Conservation (phyloP, 2,113 vertebrate species). For the Tylochromis polylepis region DNA sequence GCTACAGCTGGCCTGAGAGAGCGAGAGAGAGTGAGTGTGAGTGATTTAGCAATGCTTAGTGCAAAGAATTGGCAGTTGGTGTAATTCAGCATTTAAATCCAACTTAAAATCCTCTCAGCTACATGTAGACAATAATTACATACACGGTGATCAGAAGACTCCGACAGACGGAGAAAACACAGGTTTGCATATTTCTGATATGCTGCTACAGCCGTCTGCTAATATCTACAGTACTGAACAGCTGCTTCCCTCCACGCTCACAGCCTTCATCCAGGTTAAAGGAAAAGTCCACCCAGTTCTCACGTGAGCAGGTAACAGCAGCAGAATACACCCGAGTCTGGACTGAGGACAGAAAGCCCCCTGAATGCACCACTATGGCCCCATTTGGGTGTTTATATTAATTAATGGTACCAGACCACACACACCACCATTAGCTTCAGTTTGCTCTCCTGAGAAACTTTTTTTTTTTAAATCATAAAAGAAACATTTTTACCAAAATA, state of each 20-base stretch:
- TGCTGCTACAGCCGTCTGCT: not conserved
- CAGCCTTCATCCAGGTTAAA: not conserved
- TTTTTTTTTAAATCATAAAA: too few relatives aligned
- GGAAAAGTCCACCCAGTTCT: not conserved
- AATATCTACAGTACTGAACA: not conserved
- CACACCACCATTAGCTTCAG: not conserved
- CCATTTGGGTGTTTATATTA: not conserved
- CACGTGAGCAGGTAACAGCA: not conserved
- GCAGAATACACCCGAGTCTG: not conserved
- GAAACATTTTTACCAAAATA: too few relatives aligned
- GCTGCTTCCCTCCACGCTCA: not conserved
- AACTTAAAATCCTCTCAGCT: not conserved
- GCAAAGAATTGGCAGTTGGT: constrained; percentile 23
- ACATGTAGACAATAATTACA: not conserved
- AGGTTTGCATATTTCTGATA: constrained; percentile 22
- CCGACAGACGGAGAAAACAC: not conserved
- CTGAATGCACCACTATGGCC: not conserved
- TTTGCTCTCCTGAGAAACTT: not conserved
- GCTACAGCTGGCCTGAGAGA: constrained; percentile 2
- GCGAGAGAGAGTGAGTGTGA: not conserved
- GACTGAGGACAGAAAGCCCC: not conserved
- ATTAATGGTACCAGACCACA: not conserved
- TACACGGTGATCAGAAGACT: not conserved
- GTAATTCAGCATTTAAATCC: not conserved
- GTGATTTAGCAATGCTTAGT: not conserved